These are phyloP conservation scores for Exaiptasia diaphana DNA, from an alignment of 64 coral and sea anemone genomes.

Conservation along the genomic window DNA sequence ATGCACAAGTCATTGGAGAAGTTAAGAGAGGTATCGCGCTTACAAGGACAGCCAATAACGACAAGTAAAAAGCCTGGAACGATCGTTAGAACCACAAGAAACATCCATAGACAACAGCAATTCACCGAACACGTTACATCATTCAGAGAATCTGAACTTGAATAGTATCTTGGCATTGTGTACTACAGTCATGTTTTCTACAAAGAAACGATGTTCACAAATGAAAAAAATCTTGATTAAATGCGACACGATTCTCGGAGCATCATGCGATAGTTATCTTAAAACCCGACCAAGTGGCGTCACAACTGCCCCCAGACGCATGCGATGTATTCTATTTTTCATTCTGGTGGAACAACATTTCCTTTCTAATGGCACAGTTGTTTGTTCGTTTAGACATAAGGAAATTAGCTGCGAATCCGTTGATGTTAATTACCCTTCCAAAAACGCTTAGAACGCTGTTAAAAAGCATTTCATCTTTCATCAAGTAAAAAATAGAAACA, in stretches of 20 bases:
- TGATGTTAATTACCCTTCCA: background rate
- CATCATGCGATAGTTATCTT: conserved; percentile 6
- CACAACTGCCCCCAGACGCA: conserved; percentile 3
- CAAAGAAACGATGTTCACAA: too few species aligned
- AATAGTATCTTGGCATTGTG: conserved; percentile 10
- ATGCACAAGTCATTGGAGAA: background rate
- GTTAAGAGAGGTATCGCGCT: background rate
- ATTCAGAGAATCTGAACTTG: background rate
- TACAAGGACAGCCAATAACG: conserved; percentile 14
- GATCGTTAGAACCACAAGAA: conserved; percentile 3
- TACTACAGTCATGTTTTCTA: background rate
- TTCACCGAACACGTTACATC: conserved; percentile 1
- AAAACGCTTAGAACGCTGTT: background rate
- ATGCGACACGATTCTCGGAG: too few species aligned
- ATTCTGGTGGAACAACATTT: background rate
- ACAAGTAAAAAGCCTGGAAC: conserved; percentile 18
- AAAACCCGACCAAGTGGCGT: conserved; percentile 17
- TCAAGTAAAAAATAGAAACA: conserved; percentile 5
- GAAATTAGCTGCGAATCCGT: background rate
- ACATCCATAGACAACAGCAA: conserved; percentile 26
- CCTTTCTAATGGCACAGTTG: background rate
- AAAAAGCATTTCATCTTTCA: background rate
- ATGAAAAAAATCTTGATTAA: too few species aligned
- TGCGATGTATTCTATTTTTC: background rate
- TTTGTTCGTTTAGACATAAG: background rate